Conservation (phyloP, 2,888 invertebrate species). For the Microplitis deprimator region DNA sequence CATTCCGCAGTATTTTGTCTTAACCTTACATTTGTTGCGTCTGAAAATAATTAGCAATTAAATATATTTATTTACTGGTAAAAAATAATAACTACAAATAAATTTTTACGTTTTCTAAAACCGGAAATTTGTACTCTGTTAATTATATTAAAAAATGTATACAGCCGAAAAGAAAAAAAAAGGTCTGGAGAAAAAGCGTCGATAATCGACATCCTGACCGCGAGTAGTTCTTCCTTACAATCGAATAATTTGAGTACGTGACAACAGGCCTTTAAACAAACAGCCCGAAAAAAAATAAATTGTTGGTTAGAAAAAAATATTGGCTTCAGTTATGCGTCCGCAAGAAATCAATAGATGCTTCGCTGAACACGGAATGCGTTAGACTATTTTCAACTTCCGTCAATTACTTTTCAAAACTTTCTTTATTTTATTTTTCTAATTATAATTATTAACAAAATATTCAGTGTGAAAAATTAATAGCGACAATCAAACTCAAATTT, state of each 20-base stretch:
- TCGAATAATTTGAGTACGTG: slow-evolving; percentile 22
- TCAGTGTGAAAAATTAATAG: not conserved
- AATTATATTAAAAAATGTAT: not conserved
- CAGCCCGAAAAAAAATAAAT: slow-evolving; percentile 27
- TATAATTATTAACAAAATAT: not conserved
- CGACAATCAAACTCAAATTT: too few species aligned
- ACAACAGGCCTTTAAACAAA: slow-evolving; percentile 52
- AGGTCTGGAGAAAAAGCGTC: slow-evolving; percentile 28
- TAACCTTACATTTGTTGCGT: not conserved
- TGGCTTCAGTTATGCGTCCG: not conserved
- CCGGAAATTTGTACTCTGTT: slow-evolving; percentile 6
- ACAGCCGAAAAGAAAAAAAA: not conserved
- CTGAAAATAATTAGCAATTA: not conserved
- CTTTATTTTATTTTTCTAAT: not conserved
- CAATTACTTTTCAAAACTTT: not conserved
- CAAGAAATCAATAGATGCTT: not conserved
- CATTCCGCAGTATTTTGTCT: too few species aligned
- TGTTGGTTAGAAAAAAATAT: not conserved
- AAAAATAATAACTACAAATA: not conserved
- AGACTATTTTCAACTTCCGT: not conserved
- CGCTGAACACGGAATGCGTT: slow-evolving; percentile 1
- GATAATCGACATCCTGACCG: slow-evolving; percentile 47
- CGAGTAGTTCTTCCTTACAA: not conserved
- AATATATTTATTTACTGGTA: not conserved
- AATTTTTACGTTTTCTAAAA: not conserved